phyloP scores from a whole-genome alignment of 1,140 invertebrate genomes.

The Lepidurus arcticus region DNA sequence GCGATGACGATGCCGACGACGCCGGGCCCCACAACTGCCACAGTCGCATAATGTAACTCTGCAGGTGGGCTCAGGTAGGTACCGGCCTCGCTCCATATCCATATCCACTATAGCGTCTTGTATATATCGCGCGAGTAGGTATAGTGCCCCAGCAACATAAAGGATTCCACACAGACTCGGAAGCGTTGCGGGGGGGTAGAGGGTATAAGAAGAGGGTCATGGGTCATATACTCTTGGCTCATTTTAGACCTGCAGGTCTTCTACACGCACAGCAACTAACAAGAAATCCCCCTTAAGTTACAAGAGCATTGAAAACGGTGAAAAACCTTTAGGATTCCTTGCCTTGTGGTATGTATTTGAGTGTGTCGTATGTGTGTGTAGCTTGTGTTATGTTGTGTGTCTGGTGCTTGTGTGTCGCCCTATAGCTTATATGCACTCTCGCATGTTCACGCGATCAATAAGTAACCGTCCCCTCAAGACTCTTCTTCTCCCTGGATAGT shows the following conservation, averaged over 20 bases:
- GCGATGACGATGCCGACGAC: not conserved
- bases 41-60: slow-evolving; percentile 4
- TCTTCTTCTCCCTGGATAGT: not conserved
- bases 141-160: too few species aligned
- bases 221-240: too few species aligned
- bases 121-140: too few species aligned
- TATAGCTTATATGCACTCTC: not conserved
- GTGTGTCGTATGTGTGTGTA: not conserved
- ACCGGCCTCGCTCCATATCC: not conserved
- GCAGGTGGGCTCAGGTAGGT: slow-evolving; percentile 18
- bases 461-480: not conserved
- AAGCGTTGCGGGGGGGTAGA: too few species aligned
- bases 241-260: too few species aligned
- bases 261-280: too few species aligned
- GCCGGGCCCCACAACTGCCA: not conserved
- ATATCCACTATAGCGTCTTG: not conserved
- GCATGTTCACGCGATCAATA: not conserved
- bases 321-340: too few species aligned
- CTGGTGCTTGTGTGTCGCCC: not conserved
- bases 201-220: too few species aligned
- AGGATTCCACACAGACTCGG: too few species aligned
- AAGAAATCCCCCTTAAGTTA: not conserved
- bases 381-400: not conserved
- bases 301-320: too few species aligned
- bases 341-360: too few species aligned